Percentiles rank a stretch among this genome's conserved stretches.
phyloP scores from a whole-genome alignment of 2,797 vertebrate genomes.

The Hippopotamyrus pictus region DNA sequence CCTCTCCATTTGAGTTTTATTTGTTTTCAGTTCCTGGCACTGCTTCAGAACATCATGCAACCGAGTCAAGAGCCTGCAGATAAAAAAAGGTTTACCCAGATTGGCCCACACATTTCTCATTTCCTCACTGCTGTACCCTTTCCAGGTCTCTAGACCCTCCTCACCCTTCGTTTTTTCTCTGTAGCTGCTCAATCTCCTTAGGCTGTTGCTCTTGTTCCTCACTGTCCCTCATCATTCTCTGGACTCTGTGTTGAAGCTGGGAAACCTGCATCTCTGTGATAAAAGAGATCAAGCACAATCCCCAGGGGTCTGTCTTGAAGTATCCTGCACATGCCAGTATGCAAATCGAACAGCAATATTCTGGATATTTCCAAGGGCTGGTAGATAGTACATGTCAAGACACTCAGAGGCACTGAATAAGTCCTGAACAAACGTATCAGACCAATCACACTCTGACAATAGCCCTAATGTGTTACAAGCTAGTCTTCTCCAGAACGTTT shows the following conservation, averaged over 20 bases:
- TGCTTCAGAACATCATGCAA: constrained; percentile 75
- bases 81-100: neutral
- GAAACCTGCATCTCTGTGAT: constrained; percentile 65
- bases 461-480: neutral
- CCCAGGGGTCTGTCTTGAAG: neutral
- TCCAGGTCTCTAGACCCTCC: neutral
- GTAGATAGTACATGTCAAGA: neutral
- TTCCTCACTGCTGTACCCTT: neutral
- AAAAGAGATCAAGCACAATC: neutral
- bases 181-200: constrained; percentile 67
- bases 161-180: constrained; percentile 71
- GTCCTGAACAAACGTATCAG: neutral
- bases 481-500: neutral
- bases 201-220: constrained; percentile 60
- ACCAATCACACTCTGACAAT: neutral
- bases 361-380: neutral
- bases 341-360: neutral
- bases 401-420: neutral
- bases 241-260: constrained; percentile 70
- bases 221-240: constrained; percentile 66
- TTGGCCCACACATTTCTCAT: neutral
- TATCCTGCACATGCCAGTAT: neutral
- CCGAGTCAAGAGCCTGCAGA: constrained; percentile 68
- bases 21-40: constrained; percentile 78
- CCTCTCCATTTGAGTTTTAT: constrained; percentile 75